Conservation (phyloP, 1,140 invertebrate genomes). For the Halyomorpha halys region DNA sequence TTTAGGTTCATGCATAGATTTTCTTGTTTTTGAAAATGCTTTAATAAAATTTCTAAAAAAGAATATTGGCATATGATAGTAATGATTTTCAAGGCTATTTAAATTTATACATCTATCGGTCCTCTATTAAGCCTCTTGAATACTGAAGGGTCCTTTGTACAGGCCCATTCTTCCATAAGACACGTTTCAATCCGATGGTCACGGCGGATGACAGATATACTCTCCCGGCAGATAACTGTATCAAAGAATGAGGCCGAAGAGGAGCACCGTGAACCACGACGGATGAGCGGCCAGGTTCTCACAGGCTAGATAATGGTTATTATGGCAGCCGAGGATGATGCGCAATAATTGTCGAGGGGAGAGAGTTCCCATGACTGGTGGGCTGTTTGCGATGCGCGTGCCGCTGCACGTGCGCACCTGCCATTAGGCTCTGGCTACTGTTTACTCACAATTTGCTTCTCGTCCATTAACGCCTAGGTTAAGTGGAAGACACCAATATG, state of each 20-base stretch:
- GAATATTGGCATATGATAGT: too few species aligned
- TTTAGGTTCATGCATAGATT: too few species aligned
- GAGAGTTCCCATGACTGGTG: conserved; percentile 8
- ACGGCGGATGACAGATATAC: not conserved
- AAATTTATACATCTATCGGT: too few species aligned
- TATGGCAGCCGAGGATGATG: not conserved
- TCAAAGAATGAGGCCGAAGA: not conserved
- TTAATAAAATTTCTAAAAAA: too few species aligned
- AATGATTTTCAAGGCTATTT: too few species aligned
- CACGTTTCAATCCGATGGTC: too few species aligned
- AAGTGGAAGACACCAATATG: too few species aligned
- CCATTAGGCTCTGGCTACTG: not conserved
- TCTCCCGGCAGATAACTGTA: not conserved
- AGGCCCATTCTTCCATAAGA: too few species aligned
- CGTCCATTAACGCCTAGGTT: conserved; percentile 3
- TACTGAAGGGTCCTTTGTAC: too few species aligned
- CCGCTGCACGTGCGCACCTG: not conserved
- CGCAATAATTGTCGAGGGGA: conserved; percentile 7
- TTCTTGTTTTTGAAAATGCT: too few species aligned
- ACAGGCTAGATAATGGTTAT: conserved; percentile 6
- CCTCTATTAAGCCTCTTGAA: too few species aligned
- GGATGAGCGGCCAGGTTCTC: not conserved
- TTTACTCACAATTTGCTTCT: conserved; percentile 1
- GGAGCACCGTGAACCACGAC: not conserved
- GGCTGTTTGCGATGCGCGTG: not conserved